These are phyloP conservation scores for Papilio glaucus DNA, from an alignment of 1,140 invertebrate genomes.

Conservation along the genomic window DNA sequence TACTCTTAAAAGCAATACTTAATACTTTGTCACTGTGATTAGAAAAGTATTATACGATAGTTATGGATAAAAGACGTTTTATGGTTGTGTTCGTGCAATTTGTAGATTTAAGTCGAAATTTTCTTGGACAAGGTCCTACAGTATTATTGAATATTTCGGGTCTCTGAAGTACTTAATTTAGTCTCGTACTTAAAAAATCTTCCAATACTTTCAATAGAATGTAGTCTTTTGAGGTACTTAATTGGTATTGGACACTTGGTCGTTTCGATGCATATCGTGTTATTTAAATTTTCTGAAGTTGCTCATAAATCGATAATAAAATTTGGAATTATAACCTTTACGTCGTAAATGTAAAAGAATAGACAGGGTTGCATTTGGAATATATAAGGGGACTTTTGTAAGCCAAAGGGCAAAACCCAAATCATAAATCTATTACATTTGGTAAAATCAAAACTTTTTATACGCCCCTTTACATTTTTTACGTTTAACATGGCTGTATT, in stretches of 20 bases:
- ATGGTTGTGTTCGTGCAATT: conserved; percentile 83
- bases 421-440: conserved; percentile 1
- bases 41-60: conserved; percentile 71
- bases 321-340: background rate
- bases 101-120: conserved; percentile 70
- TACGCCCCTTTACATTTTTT: background rate
- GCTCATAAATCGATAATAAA: conserved; percentile 11
- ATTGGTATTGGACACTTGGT: background rate
- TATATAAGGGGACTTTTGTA: background rate
- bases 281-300: background rate
- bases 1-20: conserved; percentile 70
- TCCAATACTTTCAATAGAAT: conserved; percentile 8
- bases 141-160: conserved; percentile 46
- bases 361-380: background rate
- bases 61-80: conserved; percentile 72
- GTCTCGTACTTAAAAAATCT: conserved; percentile 47
- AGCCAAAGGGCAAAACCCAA: conserved; percentile 26
- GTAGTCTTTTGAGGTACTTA: conserved; percentile 4
- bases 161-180: conserved; percentile 29
- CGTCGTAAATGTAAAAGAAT: background rate
- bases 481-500: conserved; percentile 36
- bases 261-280: conserved; percentile 8
- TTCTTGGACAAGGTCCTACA: conserved; percentile 62
- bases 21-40: conserved; percentile 72
- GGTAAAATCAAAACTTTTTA: conserved; percentile 7